Evolutionary conservation across 2,888 invertebrate genomes (phyloP).

Genomic region (Clistopyga incitator): DNA sequence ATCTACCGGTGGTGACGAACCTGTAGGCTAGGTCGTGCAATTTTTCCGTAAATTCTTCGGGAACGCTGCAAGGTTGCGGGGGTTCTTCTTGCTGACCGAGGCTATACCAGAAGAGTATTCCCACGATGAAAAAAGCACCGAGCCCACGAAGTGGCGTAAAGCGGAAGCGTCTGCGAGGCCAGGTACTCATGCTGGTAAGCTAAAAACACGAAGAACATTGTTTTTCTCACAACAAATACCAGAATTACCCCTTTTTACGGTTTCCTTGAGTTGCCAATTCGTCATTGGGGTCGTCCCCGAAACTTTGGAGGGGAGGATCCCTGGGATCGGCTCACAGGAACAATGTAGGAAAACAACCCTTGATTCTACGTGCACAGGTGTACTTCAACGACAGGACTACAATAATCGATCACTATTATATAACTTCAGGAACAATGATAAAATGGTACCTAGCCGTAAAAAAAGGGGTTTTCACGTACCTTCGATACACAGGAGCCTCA

Average conservation of each 20-base stretch:
- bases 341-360: conserved; percentile 12
- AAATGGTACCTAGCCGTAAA: neutral
- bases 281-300: neutral
- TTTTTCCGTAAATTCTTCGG: conserved; percentile 79
- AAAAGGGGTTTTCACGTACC: conserved; percentile 62
- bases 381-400: conserved; percentile 48
- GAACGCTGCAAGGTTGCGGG: conserved; percentile 78
- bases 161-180: conserved; percentile 79
- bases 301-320: neutral
- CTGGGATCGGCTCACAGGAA: neutral
- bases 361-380: conserved; percentile 2
- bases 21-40: conserved; percentile 79
- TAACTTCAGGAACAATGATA: conserved; percentile 31
- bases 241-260: neutral
- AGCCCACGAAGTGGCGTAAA: conserved; percentile 78
- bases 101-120: conserved; percentile 78
- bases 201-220: conserved; percentile 59
- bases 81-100: conserved; percentile 77
- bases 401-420: conserved; percentile 55
- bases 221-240: conserved; percentile 12
- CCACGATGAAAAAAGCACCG: conserved; percentile 76
- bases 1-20: conserved; percentile 64
- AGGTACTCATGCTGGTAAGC: conserved; percentile 79
- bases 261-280: neutral
- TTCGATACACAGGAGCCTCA: conserved; percentile 67